Evolutionary conservation across 1,140 invertebrate genomes (phyloP).

Genomic region (Halictus rubicundus): DNA sequence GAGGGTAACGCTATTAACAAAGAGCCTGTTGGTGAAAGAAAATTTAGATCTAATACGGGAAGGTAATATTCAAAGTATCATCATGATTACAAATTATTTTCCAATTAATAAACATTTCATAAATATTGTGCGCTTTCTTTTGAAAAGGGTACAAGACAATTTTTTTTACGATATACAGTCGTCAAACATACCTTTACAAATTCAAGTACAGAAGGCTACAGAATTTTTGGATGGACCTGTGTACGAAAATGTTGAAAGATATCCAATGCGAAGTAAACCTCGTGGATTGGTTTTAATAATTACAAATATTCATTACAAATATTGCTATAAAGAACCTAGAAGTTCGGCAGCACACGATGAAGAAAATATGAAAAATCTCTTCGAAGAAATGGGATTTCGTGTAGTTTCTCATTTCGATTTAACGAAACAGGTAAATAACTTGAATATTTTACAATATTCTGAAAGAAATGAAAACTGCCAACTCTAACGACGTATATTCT

Average conservation of each 20-base stretch:
- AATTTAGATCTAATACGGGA: not conserved
- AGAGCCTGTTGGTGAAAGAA: not conserved
- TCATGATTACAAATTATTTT: not conserved
- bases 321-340: conserved; percentile 64
- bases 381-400: conserved; percentile 81
- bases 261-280: conserved; percentile 80
- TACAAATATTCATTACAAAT: conserved; percentile 80
- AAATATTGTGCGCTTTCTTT: not conserved
- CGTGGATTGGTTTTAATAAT: conserved; percentile 83
- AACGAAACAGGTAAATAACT: conserved; percentile 69
- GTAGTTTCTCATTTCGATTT: conserved; percentile 77
- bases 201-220: conserved; percentile 72
- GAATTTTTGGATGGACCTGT: conserved; percentile 68
- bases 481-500: not conserved
- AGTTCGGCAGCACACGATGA: conserved; percentile 80
- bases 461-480: not conserved
- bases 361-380: conserved; percentile 79
- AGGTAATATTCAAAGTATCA: not conserved
- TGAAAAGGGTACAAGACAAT: conserved; percentile 53
- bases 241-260: conserved; percentile 67
- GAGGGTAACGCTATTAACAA: not conserved
- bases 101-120: not conserved
- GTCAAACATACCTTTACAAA: conserved; percentile 56
- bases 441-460: not conserved
- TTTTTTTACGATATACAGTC: conserved; percentile 60